Base-by-base conservation (phyloP, 2,888 invertebrate genomes). In the Lymantria dispar region DNA sequence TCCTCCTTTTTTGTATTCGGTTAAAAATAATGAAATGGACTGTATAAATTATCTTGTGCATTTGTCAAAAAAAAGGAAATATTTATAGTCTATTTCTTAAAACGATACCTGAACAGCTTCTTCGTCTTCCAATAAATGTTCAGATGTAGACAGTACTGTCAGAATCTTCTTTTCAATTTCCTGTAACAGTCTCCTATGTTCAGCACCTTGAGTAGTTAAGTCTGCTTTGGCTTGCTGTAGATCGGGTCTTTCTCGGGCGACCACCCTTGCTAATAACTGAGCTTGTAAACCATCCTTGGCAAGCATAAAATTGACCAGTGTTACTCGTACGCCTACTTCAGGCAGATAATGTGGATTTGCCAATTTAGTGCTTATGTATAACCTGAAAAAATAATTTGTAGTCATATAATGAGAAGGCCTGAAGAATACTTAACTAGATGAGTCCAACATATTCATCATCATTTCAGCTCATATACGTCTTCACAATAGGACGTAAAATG, bases 291-390 rank as follows among this genome's bases (percentile, higher is more conserved):
- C 98, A 48, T 95, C 95, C 40, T 94, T 94, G 5, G 98, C 98
- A 65, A 98, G 95, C 96, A 97, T 96, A 76, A 98, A 98, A 87
- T 98, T 98, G 2, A 98, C 93, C 15, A 98, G 79, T 0, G 98
- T 97, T 7, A 96, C 96, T 80, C 98, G 97, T 0, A 98, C 98
- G 0, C 98, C 96, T 7, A 98, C 94, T 87, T 99, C 98, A 0
- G 98, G 98, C 48, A 98, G 83, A 78, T 98, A 98, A 84, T 98
- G 98, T 0, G 98, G 98, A 88, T 98, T 98, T 15, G 97, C 92
- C 43, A 98, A 85, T 78, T 98, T 98, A 1, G 98, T 98, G 13
- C 98, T 98, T 64, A 99, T 97, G 78, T 98, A 98, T 57, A 99
- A 93, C 68, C 97, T 96, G 68, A 14, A 48, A 51, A 47, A 30